Base-by-base conservation (phyloP, 2,888 invertebrate genomes). In the Hymenopus coronatus region DNA sequence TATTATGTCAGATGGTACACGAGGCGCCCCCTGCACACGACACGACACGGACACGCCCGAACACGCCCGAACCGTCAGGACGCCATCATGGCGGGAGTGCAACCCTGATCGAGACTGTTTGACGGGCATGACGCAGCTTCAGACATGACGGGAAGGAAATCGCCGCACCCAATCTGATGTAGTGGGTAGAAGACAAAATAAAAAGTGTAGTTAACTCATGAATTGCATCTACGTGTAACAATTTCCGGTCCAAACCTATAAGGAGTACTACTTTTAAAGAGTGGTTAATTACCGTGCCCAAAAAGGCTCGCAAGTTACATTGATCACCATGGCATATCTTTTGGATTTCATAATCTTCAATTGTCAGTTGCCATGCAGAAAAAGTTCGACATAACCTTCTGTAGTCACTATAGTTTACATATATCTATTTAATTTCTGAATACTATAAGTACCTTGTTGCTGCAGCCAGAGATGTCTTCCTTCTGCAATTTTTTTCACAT, bases 11-110 rank as follows among this genome's bases (percentile, higher is more conserved):
- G 46, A 28, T 27, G 54, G 46, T 40, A 85, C 54, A 85, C 4
- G 54, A 70, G 54, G 54, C 54, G 54, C 54, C 54, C 40, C 54
- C 54, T 70, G 54, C 54, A 70, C 82, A 82, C 87, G 87, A 87
- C 87, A 82, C 82, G 87, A 87, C 82, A 87, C 87, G 87, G 87
- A 87, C 87, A 87, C 87, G 87, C 87, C 87, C 87, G 87, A 87
- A 87, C 87, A 87, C 87, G 33, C 87, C 87, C 87, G 87, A 87
- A 33, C 15, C 82, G 54, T 70, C 54, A 33, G 14, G 84, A 40
- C 88, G 88, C 88, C 88, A 88, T 85, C 40, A 33, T 88, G 88
- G 85, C 85, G 88, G 28, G 88, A 82, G 85, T 20, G 82, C 40
- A 14, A 81, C 85, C n/a, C 82, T 85, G 70, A 33, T 84, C 70